phyloP scores from a whole-genome alignment of 2,888 invertebrate genomes.

The Troides aeacus region DNA sequence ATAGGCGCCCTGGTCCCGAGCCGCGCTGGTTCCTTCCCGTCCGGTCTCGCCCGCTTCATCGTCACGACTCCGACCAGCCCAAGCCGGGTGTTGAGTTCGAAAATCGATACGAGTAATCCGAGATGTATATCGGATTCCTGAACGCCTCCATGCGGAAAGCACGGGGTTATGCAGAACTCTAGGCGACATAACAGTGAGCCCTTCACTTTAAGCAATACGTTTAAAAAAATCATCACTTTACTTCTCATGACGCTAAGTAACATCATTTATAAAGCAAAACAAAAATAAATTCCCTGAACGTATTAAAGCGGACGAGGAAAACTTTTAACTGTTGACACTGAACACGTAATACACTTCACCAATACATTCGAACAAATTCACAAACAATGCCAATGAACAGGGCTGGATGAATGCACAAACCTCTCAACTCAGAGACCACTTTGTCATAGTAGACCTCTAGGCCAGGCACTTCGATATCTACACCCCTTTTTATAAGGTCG shows the following conservation, averaged over 20 bases:
- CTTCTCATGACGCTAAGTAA: not conserved
- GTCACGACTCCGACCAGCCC: conserved; percentile 56
- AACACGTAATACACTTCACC: conserved; percentile 6
- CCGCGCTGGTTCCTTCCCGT: conserved; percentile 45
- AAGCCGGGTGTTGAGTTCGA: conserved; percentile 56
- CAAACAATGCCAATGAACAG: conserved; percentile 8
- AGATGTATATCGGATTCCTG: conserved; percentile 60
- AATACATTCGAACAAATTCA: conserved; percentile 9
- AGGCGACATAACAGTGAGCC: conserved; percentile 24
- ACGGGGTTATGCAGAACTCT: conserved; percentile 37
- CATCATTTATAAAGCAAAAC: not conserved
- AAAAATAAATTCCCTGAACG: not conserved
- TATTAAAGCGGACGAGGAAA: conserved; percentile 14
- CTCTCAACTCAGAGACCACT: conserved; percentile 80
- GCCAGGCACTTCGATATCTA: conserved; percentile 76
- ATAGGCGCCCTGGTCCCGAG: conserved; percentile 49
- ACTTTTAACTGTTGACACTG: not conserved
- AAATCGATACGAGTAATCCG: conserved; percentile 65
- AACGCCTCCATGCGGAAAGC: conserved; percentile 68
- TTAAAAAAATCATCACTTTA: not conserved
- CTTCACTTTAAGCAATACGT: conserved; percentile 23
- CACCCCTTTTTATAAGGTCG: conserved; percentile 73
- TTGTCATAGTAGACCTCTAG: conserved; percentile 80
- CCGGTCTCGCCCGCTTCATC: conserved; percentile 58
- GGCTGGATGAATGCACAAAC: conserved; percentile 55